Percentiles rank a stretch among this genome's conserved stretches.
Conservation (phyloP, 2,888 invertebrate species). For the Drosophila subquinaria region DNA sequence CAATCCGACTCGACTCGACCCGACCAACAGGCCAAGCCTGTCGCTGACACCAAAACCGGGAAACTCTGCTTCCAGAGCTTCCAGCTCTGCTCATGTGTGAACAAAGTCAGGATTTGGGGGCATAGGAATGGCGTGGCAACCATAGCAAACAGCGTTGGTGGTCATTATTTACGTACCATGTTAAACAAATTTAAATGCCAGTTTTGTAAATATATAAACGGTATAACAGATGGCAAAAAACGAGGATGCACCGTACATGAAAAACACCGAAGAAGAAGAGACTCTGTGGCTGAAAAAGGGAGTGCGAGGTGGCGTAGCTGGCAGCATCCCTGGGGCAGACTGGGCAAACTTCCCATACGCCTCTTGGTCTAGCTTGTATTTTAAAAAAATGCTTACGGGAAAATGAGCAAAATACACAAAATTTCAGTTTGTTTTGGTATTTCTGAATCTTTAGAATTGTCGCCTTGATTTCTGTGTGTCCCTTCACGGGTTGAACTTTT, state of each 20-base stretch:
- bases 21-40: too few species aligned
- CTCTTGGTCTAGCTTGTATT: too few species aligned
- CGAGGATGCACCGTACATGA: slow-evolving; percentile 7
- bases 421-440: too few species aligned
- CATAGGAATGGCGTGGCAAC: slow-evolving; percentile 56
- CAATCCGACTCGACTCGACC: too few species aligned
- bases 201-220: slow-evolving; percentile 79
- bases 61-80: not conserved
- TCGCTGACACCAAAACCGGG: slow-evolving; percentile 68
- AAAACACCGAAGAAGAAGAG: not conserved
- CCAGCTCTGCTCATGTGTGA: slow-evolving; percentile 33
- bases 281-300: too few species aligned
- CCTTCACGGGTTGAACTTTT: not conserved
- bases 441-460: too few species aligned
- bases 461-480: too few species aligned
- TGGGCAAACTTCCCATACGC: too few species aligned
- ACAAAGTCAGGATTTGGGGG: slow-evolving; percentile 23
- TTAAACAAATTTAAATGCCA: slow-evolving; percentile 81
- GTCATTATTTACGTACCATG: slow-evolving; percentile 81
- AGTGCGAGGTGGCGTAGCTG: too few species aligned
- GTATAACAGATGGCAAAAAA: slow-evolving; percentile 70
- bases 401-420: too few species aligned
- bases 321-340: too few species aligned
- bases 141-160: slow-evolving; percentile 62
- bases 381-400: too few species aligned